phyloP scores from a whole-genome alignment of 1,140 invertebrate species.

The Zophobas atratus region DNA sequence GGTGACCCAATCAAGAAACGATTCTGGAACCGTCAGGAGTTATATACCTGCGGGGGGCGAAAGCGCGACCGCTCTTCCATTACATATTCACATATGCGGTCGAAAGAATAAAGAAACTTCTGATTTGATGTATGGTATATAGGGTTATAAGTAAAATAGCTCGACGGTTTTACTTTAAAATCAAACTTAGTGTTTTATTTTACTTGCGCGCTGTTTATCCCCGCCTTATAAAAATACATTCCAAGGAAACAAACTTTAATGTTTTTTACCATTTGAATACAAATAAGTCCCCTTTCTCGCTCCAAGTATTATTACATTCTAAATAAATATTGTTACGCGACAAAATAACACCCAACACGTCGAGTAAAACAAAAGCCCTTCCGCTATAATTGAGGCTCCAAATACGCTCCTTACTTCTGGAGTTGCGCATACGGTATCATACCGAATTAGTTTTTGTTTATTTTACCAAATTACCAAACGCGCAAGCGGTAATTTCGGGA shows the following conservation, averaged over 20 bases:
- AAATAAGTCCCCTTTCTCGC: constrained; percentile 41
- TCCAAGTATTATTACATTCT: constrained; percentile 46
- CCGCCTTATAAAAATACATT: constrained; percentile 39
- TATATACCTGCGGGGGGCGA: constrained; percentile 57
- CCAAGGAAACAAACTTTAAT: constrained; percentile 43
- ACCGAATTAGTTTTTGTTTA: constrained; percentile 46
- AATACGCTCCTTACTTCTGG: constrained; percentile 35
- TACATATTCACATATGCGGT: constrained; percentile 56
- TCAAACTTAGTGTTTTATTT: constrained; percentile 39
- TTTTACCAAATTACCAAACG: constrained; percentile 40
- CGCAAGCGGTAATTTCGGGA: constrained; percentile 32
- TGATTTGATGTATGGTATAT: constrained; percentile 51
- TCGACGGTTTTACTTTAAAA: constrained; percentile 39
- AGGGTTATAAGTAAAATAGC: constrained; percentile 44
- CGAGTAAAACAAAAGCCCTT: constrained; percentile 41
- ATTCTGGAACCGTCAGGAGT: constrained; percentile 60
- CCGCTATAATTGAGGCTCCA: constrained; percentile 36
- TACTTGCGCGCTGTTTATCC: constrained; percentile 40
- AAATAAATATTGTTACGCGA: constrained; percentile 51
- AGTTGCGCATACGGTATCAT: constrained; percentile 40
- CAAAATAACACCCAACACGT: constrained; percentile 46
- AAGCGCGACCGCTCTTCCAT: constrained; percentile 50
- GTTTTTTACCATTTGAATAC: constrained; percentile 47
- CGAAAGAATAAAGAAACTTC: constrained; percentile 56
- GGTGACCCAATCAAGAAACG: constrained; percentile 62